These are phyloP conservation scores for Pangasianodon hypophthalmus DNA, from an alignment of 2,113 vertebrate genomes.

Conservation along the genomic window DNA sequence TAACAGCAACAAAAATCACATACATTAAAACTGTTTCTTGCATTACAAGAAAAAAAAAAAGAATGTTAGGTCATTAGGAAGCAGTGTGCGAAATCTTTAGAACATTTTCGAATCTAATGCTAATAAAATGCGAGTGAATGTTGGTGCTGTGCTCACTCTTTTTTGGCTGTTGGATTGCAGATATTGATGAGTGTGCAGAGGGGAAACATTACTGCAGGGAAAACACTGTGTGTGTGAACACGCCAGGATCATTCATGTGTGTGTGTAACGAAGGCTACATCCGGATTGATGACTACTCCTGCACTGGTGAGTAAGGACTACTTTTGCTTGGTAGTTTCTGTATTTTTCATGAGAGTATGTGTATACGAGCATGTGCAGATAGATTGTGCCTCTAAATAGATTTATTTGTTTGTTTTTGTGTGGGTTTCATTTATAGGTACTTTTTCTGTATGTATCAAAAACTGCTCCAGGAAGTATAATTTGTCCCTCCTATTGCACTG, in stretches of 20 bases:
- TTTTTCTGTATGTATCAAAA: background rate
- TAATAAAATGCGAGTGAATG: background rate
- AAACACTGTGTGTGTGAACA: conserved; percentile 85
- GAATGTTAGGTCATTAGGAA: background rate
- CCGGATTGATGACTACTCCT: conserved; percentile 87
- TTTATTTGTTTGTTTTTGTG: background rate
- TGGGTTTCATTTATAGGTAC: background rate
- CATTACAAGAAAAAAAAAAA: background rate
- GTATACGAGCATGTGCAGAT: background rate
- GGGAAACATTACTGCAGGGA: conserved; percentile 87
- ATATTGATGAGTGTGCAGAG: conserved; percentile 86
- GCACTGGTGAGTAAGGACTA: conserved; percentile 76
- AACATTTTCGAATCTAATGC: background rate
- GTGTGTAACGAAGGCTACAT: conserved; percentile 83
- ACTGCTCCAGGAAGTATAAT: background rate
- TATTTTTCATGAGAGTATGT: background rate
- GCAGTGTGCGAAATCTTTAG: background rate
- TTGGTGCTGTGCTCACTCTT: background rate
- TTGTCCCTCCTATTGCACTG: background rate
- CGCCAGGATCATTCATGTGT: conserved; percentile 86
- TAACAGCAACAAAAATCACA: background rate
- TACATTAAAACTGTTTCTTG: too few species aligned
- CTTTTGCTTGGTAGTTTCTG: background rate
- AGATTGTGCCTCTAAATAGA: background rate
- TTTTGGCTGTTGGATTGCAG: conserved; percentile 63